Evolutionary conservation across 2,888 invertebrate species (phyloP).

Genomic region (Apodemia mormo): DNA sequence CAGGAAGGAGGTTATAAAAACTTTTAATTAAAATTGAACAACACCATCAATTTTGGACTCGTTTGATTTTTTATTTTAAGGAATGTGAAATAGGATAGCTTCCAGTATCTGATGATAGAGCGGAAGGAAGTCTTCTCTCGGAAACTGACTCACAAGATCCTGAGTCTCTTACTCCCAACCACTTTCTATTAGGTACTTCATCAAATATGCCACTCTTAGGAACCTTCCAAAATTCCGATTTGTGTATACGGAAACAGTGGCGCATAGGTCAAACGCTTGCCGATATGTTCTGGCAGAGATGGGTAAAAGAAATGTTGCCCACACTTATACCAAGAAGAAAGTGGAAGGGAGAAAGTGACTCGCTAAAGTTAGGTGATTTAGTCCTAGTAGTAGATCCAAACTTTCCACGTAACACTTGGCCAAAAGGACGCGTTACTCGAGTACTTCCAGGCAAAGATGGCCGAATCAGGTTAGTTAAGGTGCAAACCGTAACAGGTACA

Average conservation of each 20-base stretch:
- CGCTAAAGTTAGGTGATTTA: background rate
- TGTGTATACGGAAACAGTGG: background rate
- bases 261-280: background rate
- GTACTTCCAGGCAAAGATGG: background rate
- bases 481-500: background rate
- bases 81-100: too few species aligned
- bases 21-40: too few species aligned
- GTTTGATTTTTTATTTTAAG: too few species aligned
- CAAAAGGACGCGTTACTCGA: background rate
- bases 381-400: background rate
- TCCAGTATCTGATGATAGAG: too few species aligned
- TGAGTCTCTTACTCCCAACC: background rate
- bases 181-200: background rate
- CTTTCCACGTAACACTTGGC: background rate
- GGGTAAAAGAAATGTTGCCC: conserved; percentile 12
- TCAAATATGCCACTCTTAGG: background rate
- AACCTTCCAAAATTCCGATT: background rate
- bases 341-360: conserved; percentile 22
- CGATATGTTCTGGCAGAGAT: conserved; percentile 4
- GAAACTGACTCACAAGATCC: background rate
- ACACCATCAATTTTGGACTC: too few species aligned
- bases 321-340: conserved; percentile 13
- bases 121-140: too few species aligned
- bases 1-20: too few species aligned
- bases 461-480: background rate